Conservation (phyloP, 2,113 vertebrate genomes). For the Urocolius indicus region DNA sequence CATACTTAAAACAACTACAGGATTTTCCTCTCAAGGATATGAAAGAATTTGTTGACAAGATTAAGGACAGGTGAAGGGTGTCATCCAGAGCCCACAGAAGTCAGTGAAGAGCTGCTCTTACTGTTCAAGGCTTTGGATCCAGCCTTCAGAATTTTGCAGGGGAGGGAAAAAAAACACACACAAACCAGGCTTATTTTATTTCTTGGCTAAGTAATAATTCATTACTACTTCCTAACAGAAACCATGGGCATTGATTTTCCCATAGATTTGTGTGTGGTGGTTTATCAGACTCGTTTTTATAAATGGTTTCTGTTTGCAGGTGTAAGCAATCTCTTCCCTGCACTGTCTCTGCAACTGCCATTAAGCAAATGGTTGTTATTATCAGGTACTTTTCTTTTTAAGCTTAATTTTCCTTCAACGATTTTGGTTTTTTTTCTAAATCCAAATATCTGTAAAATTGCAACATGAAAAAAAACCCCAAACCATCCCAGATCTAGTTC, state of each 20-base stretch:
- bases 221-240: not conserved
- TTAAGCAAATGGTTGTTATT: not conserved
- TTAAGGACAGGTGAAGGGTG: not conserved
- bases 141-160: not conserved
- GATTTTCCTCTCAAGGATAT: constrained; percentile 17
- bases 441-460: not conserved
- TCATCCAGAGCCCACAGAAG: not conserved
- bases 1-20: constrained; percentile 31
- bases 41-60: constrained; percentile 37
- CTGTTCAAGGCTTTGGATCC: not conserved
- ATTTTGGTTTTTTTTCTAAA: not conserved
- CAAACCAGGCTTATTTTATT: not conserved
- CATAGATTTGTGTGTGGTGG: not conserved
- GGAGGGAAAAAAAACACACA: not conserved
- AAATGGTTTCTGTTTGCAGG: constrained; percentile 5
- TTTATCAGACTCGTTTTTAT: not conserved
- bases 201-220: not conserved
- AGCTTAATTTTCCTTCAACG: not conserved
- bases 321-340: not conserved
- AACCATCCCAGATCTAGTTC: not conserved
- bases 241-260: constrained; percentile 7
- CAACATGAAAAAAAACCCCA: not conserved
- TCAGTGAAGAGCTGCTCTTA: not conserved
- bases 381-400: not conserved
- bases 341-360: not conserved